Percentiles rank a stretch among this genome's conserved stretches.
These are phyloP conservation scores for Sebastes matsubarae DNA, from an alignment of 2,797 vertebrate species.

Conservation along the genomic window DNA sequence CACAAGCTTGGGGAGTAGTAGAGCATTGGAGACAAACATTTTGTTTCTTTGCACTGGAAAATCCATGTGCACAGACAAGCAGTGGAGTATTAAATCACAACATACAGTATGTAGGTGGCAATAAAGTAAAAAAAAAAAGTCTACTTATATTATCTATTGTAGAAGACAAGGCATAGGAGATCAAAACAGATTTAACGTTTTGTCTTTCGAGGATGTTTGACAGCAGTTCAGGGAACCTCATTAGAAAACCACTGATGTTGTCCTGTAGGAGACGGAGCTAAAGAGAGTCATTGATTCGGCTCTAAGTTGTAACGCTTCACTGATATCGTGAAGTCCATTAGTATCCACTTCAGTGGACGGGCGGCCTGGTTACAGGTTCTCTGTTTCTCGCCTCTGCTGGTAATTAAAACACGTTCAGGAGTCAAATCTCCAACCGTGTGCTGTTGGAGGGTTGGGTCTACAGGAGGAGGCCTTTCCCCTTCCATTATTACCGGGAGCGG, in stretches of 20 bases:
- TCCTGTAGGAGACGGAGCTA: constrained; percentile 12
- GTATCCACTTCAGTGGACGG: constrained; percentile 11
- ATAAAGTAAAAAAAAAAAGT: neutral
- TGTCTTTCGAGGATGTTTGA: neutral
- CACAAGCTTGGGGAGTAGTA: neutral
- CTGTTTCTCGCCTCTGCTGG: constrained; percentile 9
- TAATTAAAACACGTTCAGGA: constrained; percentile 38
- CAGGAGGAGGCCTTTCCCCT: constrained; percentile 13
- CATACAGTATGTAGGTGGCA: neutral
- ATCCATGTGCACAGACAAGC: neutral
- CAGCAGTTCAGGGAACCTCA: constrained; percentile 4
- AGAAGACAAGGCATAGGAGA: neutral
- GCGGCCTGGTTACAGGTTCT: constrained; percentile 19
- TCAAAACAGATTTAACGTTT: neutral
- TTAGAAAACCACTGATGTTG: constrained; percentile 34
- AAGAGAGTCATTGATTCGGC: constrained; percentile 49
- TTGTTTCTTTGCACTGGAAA: neutral
- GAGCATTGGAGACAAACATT: neutral
- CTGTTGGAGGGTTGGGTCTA: neutral
- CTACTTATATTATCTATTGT: neutral
- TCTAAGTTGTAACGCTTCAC: constrained; percentile 25
- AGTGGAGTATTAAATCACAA: neutral
- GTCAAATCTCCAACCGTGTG: constrained; percentile 5
- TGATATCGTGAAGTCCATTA: constrained; percentile 44
- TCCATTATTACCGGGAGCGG: constrained; percentile 43